Evolutionary conservation across 1,140 invertebrate species (phyloP), one percentile per base, ranked within the genome.

Genomic region (Neelides sp.): DNA sequence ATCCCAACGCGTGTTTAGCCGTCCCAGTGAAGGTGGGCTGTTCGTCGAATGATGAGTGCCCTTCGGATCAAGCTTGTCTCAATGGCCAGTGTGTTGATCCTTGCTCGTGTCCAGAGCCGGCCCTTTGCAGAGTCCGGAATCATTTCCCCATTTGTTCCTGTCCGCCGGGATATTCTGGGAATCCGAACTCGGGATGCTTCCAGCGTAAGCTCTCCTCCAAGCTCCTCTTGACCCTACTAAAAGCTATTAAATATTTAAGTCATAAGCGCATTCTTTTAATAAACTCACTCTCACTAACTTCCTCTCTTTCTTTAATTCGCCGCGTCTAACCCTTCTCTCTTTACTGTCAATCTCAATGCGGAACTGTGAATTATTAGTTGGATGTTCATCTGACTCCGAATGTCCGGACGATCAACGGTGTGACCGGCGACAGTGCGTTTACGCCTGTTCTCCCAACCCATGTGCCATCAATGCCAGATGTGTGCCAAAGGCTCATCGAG

Each of bases 91-190:
- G 87, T 64, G 75, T 81, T 4, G 82, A 77, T 63, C 86, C 87
- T 1, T 91, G 87, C 58, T 80, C 0, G 47, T 59, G n/a, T 52
- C 83, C 50, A 91, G 88, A 63, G 87, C 86, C 34, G 34, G 47
- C 85, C 2, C 78, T 84, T 57, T 92, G 87, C 65, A 71, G 69
- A 48, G 82, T 89, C 1, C 68, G 74, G 39, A 78, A 83, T 65
- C 86, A 91, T 63, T 83, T 85, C 68, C 82, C 85, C 27, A 77
- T 80, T 4, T 90, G 86, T 63, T 77, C 72, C 54, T 91, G 87
- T 64, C 68, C 75, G 60, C 74, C 77, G 15, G 83, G 82, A 37
- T 85, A 76, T 64, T 84, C 82, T 22, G 85, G 85, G 62, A 86
- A 87, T 68, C 81, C 85, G 15, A 84, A 88, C 68, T 71, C 75